These are phyloP conservation scores for Caenorhabditis sp. DNA, from an alignment of 2,888 invertebrate genomes.

Conservation along the genomic window DNA sequence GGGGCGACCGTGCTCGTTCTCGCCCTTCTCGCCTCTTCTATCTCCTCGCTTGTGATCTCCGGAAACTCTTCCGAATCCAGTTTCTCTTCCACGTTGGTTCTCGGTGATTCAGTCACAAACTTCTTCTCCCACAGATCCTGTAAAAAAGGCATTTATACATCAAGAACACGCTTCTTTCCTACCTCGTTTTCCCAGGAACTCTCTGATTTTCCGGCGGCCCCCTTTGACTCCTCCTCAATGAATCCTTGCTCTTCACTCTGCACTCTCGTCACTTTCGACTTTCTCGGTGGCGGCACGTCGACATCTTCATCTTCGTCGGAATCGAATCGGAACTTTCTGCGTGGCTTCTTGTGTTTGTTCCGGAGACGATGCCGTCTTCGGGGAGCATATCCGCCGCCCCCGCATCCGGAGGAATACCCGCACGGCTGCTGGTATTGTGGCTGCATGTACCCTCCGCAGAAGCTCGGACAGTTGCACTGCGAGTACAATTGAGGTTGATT, in stretches of 20 bases:
- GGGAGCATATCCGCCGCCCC: constrained; percentile 39
- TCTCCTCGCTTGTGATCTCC: constrained; percentile 56
- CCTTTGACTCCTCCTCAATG: constrained; percentile 43
- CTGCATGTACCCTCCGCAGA: constrained; percentile 54
- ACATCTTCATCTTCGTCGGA: constrained; percentile 35
- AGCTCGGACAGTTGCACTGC: constrained; percentile 63
- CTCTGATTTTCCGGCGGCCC: constrained; percentile 8
- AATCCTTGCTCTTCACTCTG: constrained; percentile 40
- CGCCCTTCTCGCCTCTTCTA: constrained; percentile 35
- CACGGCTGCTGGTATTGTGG: constrained; percentile 36
- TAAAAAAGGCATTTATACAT: constrained; percentile 15
- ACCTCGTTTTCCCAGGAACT: constrained; percentile 56
- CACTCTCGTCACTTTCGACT: constrained; percentile 16
- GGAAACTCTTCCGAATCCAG: constrained; percentile 58
- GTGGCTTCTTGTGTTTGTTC: constrained; percentile 39
- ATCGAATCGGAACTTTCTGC: constrained; percentile 48
- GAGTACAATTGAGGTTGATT: constrained; percentile 63
- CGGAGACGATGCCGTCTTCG: constrained; percentile 36
- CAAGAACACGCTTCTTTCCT: background rate
- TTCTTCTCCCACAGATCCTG: constrained; percentile 67
- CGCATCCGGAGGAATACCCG: constrained; percentile 28
- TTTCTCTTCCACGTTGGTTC: constrained; percentile 13
- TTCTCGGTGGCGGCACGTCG: constrained; percentile 30
- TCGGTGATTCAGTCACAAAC: constrained; percentile 45
- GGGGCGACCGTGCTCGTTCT: constrained; percentile 17